These are phyloP conservation scores for Agelaius phoeniceus DNA, from an alignment of 2,113 vertebrate genomes.

Conservation along the genomic window DNA sequence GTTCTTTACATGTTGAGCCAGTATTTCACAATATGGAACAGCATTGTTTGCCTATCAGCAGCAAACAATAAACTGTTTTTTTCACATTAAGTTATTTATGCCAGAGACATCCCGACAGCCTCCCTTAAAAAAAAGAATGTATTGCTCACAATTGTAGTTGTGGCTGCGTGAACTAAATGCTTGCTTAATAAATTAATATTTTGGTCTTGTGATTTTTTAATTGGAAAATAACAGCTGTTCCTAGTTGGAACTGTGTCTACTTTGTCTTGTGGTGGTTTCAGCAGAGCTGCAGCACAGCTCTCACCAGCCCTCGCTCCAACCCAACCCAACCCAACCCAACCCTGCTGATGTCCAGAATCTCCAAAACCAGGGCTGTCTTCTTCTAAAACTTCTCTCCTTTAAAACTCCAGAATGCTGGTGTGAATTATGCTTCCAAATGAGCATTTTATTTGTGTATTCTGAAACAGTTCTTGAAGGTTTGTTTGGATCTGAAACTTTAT, in stretches of 20 bases:
- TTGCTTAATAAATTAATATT: slow-evolving; percentile 73
- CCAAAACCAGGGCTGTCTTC: not conserved
- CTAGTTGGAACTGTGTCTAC: slow-evolving; percentile 39
- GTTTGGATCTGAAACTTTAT: not conserved
- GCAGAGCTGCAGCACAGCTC: slow-evolving; percentile 15
- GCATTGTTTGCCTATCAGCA: slow-evolving; percentile 64
- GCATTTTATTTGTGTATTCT: not conserved
- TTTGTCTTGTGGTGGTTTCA: slow-evolving; percentile 27
- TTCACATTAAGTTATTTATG: slow-evolving; percentile 65
- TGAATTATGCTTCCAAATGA: not conserved
- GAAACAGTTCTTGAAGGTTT: not conserved
- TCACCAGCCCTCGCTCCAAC: not conserved
- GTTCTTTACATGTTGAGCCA: slow-evolving; percentile 4
- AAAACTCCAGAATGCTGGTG: not conserved
- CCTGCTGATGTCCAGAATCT: not conserved
- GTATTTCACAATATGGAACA: slow-evolving; percentile 44
- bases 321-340: not conserved
- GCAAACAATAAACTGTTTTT: slow-evolving; percentile 67
- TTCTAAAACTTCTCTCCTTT: not conserved
- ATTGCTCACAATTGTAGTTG: slow-evolving; percentile 20
- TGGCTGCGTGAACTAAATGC: slow-evolving; percentile 22
- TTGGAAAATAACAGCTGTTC: slow-evolving; percentile 72
- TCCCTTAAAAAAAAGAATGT: not conserved
- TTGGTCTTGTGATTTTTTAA: slow-evolving; percentile 69
- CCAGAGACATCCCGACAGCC: slow-evolving; percentile 24